Base-by-base conservation (phyloP, 2,113 vertebrate species). In the Gracilinanus agilis region DNA sequence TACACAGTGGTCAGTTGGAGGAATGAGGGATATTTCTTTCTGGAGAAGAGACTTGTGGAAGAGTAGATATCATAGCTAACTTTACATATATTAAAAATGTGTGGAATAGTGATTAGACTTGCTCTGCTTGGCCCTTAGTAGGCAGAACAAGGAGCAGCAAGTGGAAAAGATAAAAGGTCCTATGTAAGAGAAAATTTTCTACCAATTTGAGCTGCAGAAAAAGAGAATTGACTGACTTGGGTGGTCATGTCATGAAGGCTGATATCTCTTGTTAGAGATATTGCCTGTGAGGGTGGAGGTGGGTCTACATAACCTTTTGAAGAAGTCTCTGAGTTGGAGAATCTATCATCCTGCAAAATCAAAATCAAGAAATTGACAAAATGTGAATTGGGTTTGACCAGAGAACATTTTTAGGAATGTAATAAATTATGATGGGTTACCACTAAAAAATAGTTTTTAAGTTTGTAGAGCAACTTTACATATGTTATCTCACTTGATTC, bases 341-440 rank as follows among this genome's bases (percentile, higher is more conserved):
- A 27, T 34, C 58, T 61, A 3, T 75, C 12, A n/a, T 75, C 12
- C 29, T n/a, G 61, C 61, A 75, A 34, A n/a, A 75, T n/a, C 61
- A 75, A 67, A 67, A 13, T 75, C 61, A 75, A 67, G 94, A 29
- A 92, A 91, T 53, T 92, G 88, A 92, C 83, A 95, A 95, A 93
- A 92, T 93, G 0, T 88, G 55, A 95, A 55, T 55, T 24, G 91
- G 67, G 53, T 27, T 29, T 1, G 53, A 58, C 27, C 89, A 92
- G 44, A 91, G n/a, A 89, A 92, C 29, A 44, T 83, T 56, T 89
- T 97, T 56, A 1, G 92, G 93, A 27, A 88, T 56, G 61, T 91
- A 92, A 0, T 92, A 75, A 19, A n/a, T 19, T n/a, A 75, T 55
- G 55, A 55, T 5, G 4, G 25, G 29, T 61, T 3, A 29, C 11